Evolutionary conservation across 2,113 vertebrate species (phyloP).

Genomic region (Catagonus wagneri): DNA sequence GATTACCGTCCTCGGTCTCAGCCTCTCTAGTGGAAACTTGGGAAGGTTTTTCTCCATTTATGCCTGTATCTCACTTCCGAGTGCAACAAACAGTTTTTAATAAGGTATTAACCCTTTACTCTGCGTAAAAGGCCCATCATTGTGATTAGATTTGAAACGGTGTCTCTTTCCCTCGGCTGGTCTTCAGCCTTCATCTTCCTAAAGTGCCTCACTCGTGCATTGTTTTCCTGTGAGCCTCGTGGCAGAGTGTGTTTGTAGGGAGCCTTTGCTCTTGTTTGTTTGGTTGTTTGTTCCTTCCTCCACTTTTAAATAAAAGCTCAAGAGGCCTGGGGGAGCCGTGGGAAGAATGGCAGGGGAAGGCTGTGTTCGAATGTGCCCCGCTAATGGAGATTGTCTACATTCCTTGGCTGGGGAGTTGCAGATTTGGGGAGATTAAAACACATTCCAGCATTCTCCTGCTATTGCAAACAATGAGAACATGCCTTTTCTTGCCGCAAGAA

Average conservation of each 20-base stretch:
- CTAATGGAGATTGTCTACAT: constrained; percentile 86
- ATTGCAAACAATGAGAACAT: constrained; percentile 89
- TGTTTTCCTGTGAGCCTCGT: background rate
- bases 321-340: constrained; percentile 79
- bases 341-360: constrained; percentile 80
- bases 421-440: constrained; percentile 90
- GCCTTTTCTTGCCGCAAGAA: constrained; percentile 95
- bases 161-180: background rate
- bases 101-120: background rate
- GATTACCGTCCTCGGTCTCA: background rate
- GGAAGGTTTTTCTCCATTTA: background rate
- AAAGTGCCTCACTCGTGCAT: background rate
- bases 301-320: constrained; percentile 73
- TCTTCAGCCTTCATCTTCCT: background rate
- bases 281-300: background rate
- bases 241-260: background rate
- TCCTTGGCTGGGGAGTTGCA: constrained; percentile 88
- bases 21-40: background rate
- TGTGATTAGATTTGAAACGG: background rate
- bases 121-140: background rate
- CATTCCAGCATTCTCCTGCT: constrained; percentile 89
- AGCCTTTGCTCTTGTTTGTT: background rate
- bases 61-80: background rate
- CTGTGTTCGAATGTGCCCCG: constrained; percentile 84
- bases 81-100: background rate